Conservation (phyloP, 1,140 invertebrate species). For the Drosophila neocordata region DNA sequence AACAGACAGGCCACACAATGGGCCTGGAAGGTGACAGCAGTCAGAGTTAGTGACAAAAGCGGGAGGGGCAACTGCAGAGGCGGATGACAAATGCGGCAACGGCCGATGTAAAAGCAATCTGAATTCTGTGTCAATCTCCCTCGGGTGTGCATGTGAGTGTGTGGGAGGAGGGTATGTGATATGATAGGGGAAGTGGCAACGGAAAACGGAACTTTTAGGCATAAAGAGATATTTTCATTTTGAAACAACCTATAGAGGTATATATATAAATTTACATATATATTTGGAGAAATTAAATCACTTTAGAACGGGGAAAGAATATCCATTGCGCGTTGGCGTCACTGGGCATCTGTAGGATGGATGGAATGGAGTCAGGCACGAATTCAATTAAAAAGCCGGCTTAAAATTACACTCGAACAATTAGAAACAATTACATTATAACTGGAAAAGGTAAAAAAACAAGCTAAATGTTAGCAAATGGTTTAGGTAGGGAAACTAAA, state of each 20-base stretch:
- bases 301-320: conserved; percentile 10
- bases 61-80: conserved; percentile 36
- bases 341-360: conserved; percentile 6
- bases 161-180: conserved; percentile 8
- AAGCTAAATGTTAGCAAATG: no score
- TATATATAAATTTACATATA: conserved; percentile 35
- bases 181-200: conserved; percentile 1
- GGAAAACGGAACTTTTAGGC: conserved; percentile 43
- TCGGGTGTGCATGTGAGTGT: conserved; percentile 20
- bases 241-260: conserved; percentile 34
- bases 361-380: conserved; percentile 3
- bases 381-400: not conserved
- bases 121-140: conserved; percentile 57
- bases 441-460: not conserved
- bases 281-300: conserved; percentile 18
- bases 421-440: not conserved
- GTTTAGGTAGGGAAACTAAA: not conserved
- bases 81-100: conserved; percentile 52
- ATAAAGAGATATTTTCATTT: conserved; percentile 25
- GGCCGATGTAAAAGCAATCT: conserved; percentile 37
- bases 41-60: conserved; percentile 34
- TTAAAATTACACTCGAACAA: not conserved
- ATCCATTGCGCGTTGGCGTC: conserved; percentile 24
- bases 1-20: conserved; percentile 53
- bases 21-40: conserved; percentile 16